Conservation (phyloP, 2,797 vertebrate genomes). For the Ciconia nigra region DNA sequence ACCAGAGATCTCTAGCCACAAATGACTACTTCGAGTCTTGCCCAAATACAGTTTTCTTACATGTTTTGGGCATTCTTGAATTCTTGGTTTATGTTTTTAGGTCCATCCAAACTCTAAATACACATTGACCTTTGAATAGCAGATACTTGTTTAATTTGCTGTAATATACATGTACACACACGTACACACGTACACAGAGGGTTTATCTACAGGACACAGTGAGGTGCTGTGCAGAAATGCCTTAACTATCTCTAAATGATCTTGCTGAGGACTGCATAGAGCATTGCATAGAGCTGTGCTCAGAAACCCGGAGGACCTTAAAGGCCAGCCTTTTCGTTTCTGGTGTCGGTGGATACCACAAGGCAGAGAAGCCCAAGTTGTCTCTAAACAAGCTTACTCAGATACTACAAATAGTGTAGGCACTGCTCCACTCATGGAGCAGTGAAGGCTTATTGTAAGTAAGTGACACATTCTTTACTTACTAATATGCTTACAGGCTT, state of each 20-base stretch:
- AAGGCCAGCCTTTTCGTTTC: not conserved
- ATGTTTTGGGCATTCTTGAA: conserved; percentile 25
- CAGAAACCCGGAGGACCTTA: not conserved
- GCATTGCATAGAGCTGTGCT: not conserved
- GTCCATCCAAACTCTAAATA: conserved; percentile 38
- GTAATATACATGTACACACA: not conserved
- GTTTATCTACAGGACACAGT: conserved; percentile 39
- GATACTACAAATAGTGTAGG: not conserved
- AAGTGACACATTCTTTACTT: not conserved
- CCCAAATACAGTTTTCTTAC: conserved; percentile 45
- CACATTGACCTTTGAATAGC: conserved; percentile 28
- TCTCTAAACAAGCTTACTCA: not conserved
- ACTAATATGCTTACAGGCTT: not conserved
- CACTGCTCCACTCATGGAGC: not conserved
- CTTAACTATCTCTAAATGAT: conserved; percentile 19
- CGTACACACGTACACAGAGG: not conserved
- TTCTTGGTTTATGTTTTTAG: conserved; percentile 47
- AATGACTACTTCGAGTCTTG: conserved; percentile 24
- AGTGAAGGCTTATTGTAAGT: not conserved
- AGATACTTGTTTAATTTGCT: conserved; percentile 49
- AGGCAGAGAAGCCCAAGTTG: not conserved
- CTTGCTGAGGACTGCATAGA: not conserved
- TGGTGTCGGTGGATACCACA: not conserved
- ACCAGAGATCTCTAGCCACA: conserved; percentile 42
- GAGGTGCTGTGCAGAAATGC: conserved; percentile 33